Evolutionary conservation across 2,797 vertebrate species (phyloP).

Genomic region (Lophotriccus pileatus): DNA sequence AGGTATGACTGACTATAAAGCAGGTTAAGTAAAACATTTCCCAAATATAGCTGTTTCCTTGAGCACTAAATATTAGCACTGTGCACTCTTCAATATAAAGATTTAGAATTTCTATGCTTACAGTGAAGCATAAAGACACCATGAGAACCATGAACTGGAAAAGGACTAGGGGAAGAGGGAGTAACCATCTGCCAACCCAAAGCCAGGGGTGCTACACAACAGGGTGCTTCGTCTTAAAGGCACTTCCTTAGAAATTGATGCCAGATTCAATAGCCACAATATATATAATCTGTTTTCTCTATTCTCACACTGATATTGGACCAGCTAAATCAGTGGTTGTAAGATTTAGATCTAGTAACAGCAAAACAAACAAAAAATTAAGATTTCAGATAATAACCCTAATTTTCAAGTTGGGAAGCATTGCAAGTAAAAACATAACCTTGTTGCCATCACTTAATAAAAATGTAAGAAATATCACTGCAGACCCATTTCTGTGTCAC

Average conservation of each 20-base stretch:
- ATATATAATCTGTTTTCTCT: neutral
- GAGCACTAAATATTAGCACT: neutral
- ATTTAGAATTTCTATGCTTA: neutral
- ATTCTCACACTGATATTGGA: neutral
- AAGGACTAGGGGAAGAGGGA: neutral
- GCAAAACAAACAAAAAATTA: neutral
- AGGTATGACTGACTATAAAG: neutral
- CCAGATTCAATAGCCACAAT: neutral
- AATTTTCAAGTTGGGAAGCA: conserved; percentile 68
- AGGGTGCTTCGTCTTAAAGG: neutral
- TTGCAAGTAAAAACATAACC: conserved; percentile 78
- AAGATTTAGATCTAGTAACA: neutral
- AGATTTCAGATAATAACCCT: neutral
- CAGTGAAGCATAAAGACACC: neutral
- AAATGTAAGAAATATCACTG: conserved; percentile 79
- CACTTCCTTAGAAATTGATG: neutral
- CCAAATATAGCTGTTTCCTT: neutral
- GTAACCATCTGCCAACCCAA: neutral
- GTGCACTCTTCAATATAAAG: neutral
- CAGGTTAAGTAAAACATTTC: neutral
- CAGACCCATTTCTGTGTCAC: conserved; percentile 98
- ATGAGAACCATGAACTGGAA: neutral
- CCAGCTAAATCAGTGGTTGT: neutral
- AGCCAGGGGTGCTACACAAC: neutral
- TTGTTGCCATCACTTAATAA: conserved; percentile 75